Conservation (phyloP, 2,797 vertebrate species). For the Macrochelys suwanniensis region DNA sequence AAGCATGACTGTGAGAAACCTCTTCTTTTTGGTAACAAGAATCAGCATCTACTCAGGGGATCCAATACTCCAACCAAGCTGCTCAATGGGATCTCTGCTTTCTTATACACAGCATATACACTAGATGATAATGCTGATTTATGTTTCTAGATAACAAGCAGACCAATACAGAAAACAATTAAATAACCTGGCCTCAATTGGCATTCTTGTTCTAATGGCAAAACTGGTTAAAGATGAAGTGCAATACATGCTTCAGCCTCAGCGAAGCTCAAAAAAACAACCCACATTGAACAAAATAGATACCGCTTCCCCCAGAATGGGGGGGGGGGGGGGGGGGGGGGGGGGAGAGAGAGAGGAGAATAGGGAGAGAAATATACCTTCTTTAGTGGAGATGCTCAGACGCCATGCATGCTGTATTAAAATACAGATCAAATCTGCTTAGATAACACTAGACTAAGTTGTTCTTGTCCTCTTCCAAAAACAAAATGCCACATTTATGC, state of each 20-base stretch:
- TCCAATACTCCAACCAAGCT: neutral
- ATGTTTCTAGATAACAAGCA: neutral
- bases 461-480: constrained; percentile 71
- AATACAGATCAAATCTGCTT: neutral
- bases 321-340: too few relatives aligned
- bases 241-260: neutral
- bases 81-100: neutral
- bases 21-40: neutral
- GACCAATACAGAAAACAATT: neutral
- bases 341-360: too few relatives aligned
- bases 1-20: neutral
- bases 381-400: neutral
- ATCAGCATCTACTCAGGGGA: neutral
- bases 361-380: neutral
- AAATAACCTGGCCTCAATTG: neutral
- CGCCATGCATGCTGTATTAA: neutral
- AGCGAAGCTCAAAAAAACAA: neutral
- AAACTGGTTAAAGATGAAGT: neutral
- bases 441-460: constrained; percentile 68
- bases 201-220: neutral
- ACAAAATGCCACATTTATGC: constrained; percentile 63
- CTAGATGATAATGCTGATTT: neutral
- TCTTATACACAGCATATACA: neutral
- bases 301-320: neutral
- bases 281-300: neutral